phyloP scores from a whole-genome alignment of 2,113 vertebrate species.

The Excalfactoria chinensis region DNA sequence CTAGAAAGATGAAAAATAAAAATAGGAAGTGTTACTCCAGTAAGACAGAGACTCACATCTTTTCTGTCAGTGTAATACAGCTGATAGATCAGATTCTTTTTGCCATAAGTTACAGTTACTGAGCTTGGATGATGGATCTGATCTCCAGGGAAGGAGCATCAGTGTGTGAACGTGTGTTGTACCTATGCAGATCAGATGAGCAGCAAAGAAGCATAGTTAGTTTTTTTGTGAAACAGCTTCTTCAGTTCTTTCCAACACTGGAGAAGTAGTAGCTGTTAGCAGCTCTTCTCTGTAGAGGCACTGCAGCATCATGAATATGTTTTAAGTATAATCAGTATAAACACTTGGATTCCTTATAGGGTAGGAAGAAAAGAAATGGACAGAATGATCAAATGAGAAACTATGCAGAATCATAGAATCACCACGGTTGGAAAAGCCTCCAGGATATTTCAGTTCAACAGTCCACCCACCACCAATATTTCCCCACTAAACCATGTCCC shows the following conservation, averaged over 20 bases:
- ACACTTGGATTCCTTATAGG: conserved; percentile 11
- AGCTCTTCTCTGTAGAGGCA: background rate
- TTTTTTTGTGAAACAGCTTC: background rate
- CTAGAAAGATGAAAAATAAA: background rate
- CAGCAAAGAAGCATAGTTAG: background rate
- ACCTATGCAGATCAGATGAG: background rate
- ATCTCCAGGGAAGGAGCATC: background rate
- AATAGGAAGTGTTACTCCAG: background rate
- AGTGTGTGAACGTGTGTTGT: background rate
- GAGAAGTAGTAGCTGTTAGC: conserved; percentile 22
- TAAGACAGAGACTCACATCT: background rate
- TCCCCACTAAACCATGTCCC: too few relatives aligned
- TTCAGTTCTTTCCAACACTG: background rate
- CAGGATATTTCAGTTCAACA: too few relatives aligned
- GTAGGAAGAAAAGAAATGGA: background rate
- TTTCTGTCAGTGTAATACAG: background rate
- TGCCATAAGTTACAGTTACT: background rate
- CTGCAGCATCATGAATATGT: background rate
- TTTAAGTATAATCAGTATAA: conserved; percentile 30
- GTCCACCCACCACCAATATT: too few relatives aligned
- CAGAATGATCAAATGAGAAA: background rate
- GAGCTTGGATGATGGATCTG: background rate
- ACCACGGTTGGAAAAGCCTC: too few relatives aligned
- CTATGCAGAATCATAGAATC: too few relatives aligned
- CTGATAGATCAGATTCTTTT: background rate